These are phyloP conservation scores for Gallinago nigripennis DNA, from an alignment of 2,797 vertebrate species.

Conservation along the genomic window DNA sequence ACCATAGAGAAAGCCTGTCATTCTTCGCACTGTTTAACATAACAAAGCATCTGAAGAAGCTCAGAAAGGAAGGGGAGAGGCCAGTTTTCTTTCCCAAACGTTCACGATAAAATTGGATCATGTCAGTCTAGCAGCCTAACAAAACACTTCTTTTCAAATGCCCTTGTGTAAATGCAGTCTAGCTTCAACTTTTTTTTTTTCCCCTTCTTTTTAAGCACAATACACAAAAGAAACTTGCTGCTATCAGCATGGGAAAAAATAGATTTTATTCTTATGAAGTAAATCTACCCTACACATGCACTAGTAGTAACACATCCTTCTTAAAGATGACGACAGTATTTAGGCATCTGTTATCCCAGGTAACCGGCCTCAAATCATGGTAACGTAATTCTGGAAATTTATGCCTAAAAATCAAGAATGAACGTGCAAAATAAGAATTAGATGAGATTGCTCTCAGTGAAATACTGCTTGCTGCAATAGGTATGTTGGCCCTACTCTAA, in stretches of 20 bases:
- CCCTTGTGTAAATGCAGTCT: neutral
- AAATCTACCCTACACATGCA: neutral
- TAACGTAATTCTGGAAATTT: neutral
- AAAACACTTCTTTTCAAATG: conserved; percentile 16
- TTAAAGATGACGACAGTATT: neutral
- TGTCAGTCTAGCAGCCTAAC: conserved; percentile 17
- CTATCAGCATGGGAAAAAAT: neutral
- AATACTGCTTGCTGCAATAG: neutral
- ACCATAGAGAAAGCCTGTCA: conserved; percentile 11
- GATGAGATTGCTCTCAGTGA: neutral
- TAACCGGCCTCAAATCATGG: neutral
- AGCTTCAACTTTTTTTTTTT: neutral
- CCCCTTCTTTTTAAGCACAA: neutral
- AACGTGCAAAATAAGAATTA: neutral
- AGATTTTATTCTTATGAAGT: neutral
- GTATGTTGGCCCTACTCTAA: neutral
- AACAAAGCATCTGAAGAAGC: conserved; percentile 56
- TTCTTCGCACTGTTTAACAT: conserved; percentile 50
- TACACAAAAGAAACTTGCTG: neutral
- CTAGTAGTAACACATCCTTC: neutral
- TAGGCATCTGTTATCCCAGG: neutral
- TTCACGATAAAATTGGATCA: conserved; percentile 28
- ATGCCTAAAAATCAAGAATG: neutral
- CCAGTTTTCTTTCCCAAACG: conserved; percentile 15
- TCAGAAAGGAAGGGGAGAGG: conserved; percentile 27